Conservation (phyloP, 2,888 invertebrate species). For the Timema podura region DNA sequence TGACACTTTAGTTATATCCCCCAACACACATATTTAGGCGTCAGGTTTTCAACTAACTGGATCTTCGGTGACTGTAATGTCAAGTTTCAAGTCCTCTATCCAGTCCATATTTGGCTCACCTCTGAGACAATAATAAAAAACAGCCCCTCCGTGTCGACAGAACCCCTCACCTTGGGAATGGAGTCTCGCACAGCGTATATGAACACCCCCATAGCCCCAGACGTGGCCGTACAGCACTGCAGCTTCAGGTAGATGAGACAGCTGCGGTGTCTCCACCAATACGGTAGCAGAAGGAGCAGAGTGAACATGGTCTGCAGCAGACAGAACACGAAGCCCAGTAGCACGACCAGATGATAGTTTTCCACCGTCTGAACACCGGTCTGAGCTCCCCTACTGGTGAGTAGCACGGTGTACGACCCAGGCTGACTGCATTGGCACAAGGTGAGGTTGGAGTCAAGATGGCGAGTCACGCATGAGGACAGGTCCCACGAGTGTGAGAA, state of each 20-base stretch:
- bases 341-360: conserved; percentile 40
- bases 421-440: conserved; percentile 56
- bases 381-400: conserved; percentile 42
- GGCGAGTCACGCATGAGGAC: conserved; percentile 51
- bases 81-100: too few relatives aligned
- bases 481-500: conserved; percentile 53
- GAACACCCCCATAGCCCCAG: conserved; percentile 60
- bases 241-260: conserved; percentile 63
- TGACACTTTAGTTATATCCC: too few relatives aligned
- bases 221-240: conserved; percentile 64
- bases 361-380: neutral
- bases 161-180: conserved; percentile 41
- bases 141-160: too few relatives aligned
- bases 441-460: conserved; percentile 43
- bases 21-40: too few relatives aligned
- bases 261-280: conserved; percentile 50
- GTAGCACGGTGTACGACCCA: conserved; percentile 61
- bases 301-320: conserved; percentile 49
- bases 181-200: conserved; percentile 44
- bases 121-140: too few relatives aligned
- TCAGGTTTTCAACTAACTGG: too few relatives aligned
- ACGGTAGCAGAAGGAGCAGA: conserved; percentile 48
- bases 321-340: conserved; percentile 53
- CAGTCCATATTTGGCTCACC: too few relatives aligned
- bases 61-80: too few relatives aligned